Evolutionary conservation across 2,888 invertebrate species (phyloP), one percentile per base, ranked within the genome.

Genomic region (Rambutsinella grinnellia): DNA sequence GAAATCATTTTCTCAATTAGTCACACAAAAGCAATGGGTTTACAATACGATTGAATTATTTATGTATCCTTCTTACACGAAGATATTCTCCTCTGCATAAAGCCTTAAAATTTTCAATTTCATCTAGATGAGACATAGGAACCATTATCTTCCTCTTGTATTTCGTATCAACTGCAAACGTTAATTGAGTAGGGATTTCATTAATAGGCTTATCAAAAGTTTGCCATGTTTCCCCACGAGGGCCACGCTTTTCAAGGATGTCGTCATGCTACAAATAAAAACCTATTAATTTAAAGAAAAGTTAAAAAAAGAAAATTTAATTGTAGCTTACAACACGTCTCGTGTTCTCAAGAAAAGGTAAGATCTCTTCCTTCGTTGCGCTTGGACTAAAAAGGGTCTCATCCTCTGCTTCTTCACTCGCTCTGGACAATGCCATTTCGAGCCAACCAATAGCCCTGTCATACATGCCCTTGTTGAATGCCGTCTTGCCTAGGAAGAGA

Each of bases 381-480:
- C 82, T 78, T 28, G 72, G 79, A 6, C 63, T 44, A 5, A 79
- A 15, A 5, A 83, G 76, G 2, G 46, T 65, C 15, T 65, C 79
- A 57, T 62, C 58, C 19, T 82, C 78, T 5, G 79, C 75, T 71
- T 86, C 85, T 13, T 82, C 81, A 26, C 84, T 81, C 0, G 85
- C 84, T 60, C 81, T 77, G 19, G 71, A 63, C 26, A 85, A 36
- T 6, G 86, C 85, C 47, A 85, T 84, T 72, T 86, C 85, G 56
- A 86, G 81, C 86, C 86, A 86, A 24, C 84, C 83, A 13, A 86
- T 81, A 24, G 86, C 85, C 53, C 85, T 82, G 36, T 85, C 85
- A 77, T 85, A 86, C 53, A 85, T 82, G 13, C 86, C 86, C 67
- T 85, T 85, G 75, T 85, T 86, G 78, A 86, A 86, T 0, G 86